Conservation (phyloP, 1,140 invertebrate species). For the Macrostomum lignano region DNA sequence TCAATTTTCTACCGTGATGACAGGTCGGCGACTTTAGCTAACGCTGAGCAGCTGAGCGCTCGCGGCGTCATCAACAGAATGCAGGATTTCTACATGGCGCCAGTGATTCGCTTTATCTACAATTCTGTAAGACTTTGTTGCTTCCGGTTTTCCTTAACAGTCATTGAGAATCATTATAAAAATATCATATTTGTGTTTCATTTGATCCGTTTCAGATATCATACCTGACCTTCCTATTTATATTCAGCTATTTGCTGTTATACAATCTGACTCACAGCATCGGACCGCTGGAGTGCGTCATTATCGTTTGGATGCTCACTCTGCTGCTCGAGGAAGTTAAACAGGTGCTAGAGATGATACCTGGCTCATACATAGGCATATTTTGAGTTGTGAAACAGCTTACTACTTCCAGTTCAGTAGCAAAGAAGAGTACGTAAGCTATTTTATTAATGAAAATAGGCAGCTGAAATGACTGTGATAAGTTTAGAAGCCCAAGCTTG, state of each 20-base stretch:
- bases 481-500: no score
- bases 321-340: conserved; percentile 15
- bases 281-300: conserved; percentile 11
- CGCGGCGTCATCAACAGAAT: no score
- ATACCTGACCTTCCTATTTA: conserved; percentile 14
- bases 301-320: conserved; percentile 13
- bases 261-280: conserved; percentile 11
- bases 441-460: no score
- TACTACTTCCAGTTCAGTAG: no score
- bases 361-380: no score
- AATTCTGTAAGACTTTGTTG: conserved; percentile 3
- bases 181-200: not conserved
- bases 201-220: conserved; percentile 12
- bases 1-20: no score
- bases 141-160: no score
- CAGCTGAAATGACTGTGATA: no score
- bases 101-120: conserved; percentile 5
- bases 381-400: no score
- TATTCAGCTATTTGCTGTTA: conserved; percentile 19
- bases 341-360: conserved; percentile 11
- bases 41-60: no score
- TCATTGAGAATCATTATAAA: conserved; percentile 2
- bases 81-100: conserved; percentile 3
- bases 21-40: no score
- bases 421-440: no score